These are phyloP conservation scores for Balanococcus diminutus DNA, from an alignment of 2,888 invertebrate species.

Conservation along the genomic window DNA sequence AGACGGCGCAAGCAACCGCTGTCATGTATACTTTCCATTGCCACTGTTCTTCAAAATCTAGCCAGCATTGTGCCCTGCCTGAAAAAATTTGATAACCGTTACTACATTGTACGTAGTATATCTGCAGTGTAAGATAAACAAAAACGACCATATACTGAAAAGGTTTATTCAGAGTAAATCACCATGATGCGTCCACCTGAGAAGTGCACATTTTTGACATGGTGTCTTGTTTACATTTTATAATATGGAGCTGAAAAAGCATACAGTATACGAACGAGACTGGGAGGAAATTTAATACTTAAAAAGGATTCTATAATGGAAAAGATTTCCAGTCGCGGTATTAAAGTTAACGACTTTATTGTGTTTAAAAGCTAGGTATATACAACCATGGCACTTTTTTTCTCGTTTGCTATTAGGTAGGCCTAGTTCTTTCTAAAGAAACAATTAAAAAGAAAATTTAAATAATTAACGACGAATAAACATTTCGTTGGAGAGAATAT, in stretches of 20 bases:
- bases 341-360: not conserved
- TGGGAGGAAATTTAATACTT: conserved; percentile 11
- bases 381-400: not conserved
- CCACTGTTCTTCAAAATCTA: conserved; percentile 61
- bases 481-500: not conserved
- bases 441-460: not conserved
- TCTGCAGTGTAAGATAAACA: not conserved
- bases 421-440: not conserved
- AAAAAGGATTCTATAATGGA: conserved; percentile 35
- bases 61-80: conserved; percentile 62
- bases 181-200: conserved; percentile 17
- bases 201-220: not conserved
- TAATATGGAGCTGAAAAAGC: not conserved
- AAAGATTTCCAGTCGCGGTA: not conserved
- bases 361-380: not conserved
- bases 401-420: not conserved
- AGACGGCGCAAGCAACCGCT: conserved; percentile 63
- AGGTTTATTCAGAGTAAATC: not conserved
- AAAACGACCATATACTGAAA: not conserved
- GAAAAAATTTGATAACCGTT: conserved; percentile 3
- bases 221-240: not conserved
- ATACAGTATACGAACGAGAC: not conserved
- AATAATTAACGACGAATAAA: conserved; percentile 4
- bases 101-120: not conserved
- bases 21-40: conserved; percentile 65